Evolutionary conservation across 2,888 invertebrate genomes (phyloP).

Genomic region (Sphecodes monilicornis): DNA sequence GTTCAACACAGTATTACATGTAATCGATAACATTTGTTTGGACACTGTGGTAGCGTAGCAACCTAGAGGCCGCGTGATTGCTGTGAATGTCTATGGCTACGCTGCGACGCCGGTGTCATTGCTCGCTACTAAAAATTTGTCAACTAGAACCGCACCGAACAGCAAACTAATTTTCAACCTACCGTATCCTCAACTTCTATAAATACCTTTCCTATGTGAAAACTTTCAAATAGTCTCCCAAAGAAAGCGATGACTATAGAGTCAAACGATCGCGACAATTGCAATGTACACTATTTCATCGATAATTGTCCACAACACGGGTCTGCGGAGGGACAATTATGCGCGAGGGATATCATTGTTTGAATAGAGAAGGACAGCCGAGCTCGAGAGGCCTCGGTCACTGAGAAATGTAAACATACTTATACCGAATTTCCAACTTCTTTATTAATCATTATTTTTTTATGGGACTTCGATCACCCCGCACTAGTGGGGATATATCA

Average conservation of each 20-base stretch:
- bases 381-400: too few species aligned
- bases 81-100: constrained; percentile 34
- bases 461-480: too few species aligned
- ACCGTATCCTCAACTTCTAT: neutral
- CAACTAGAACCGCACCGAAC: neutral
- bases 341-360: too few species aligned
- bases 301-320: too few species aligned
- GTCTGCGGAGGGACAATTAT: too few species aligned
- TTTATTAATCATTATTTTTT: too few species aligned
- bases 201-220: neutral
- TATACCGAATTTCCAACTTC: too few species aligned
- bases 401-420: too few species aligned
- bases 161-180: neutral
- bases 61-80: constrained; percentile 58
- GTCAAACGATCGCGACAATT: neutral
- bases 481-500: too few species aligned
- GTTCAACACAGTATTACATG: constrained; percentile 48
- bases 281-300: too few species aligned
- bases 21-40: constrained; percentile 81
- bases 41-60: constrained; percentile 78
- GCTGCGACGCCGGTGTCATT: constrained; percentile 25
- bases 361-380: too few species aligned
- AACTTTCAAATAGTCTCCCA: neutral
- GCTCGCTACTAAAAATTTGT: neutral
- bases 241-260: neutral